These are phyloP conservation scores for Luscinia luscinia DNA, from an alignment of 2,797 vertebrate species.

Conservation along the genomic window DNA sequence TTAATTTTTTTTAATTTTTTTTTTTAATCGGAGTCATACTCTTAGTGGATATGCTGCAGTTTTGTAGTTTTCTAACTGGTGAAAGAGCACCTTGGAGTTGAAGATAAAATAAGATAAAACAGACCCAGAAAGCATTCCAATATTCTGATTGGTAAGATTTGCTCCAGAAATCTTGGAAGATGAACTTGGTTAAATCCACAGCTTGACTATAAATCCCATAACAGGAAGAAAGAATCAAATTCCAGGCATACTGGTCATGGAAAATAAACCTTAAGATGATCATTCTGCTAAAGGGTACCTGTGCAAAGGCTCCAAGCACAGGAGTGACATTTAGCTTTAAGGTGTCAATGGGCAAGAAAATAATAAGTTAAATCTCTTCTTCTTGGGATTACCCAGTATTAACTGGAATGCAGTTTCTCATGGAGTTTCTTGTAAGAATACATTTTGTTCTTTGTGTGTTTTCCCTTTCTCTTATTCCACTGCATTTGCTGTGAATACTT, in stretches of 20 bases:
- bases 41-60: background rate
- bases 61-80: background rate
- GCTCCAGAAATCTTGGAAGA: background rate
- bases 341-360: background rate
- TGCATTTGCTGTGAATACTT: background rate
- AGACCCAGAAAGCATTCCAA: background rate
- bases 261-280: conserved; percentile 3
- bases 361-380: background rate
- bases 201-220: background rate
- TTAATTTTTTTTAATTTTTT: background rate
- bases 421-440: background rate
- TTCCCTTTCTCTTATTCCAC: background rate
- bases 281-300: background rate
- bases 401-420: background rate
- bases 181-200: background rate
- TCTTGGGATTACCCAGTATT: background rate
- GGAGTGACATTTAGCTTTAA: background rate
- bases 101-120: background rate
- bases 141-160: background rate
- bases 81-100: background rate
- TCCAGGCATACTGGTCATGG: background rate
- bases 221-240: background rate
- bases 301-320: background rate
- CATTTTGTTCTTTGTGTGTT: background rate
- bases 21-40: background rate